A percentile compares a stretch with the other conserved stretches of the same genome.
Evolutionary conservation across 2,113 vertebrate species (phyloP).

Genomic region (Isurus oxyrinchus): DNA sequence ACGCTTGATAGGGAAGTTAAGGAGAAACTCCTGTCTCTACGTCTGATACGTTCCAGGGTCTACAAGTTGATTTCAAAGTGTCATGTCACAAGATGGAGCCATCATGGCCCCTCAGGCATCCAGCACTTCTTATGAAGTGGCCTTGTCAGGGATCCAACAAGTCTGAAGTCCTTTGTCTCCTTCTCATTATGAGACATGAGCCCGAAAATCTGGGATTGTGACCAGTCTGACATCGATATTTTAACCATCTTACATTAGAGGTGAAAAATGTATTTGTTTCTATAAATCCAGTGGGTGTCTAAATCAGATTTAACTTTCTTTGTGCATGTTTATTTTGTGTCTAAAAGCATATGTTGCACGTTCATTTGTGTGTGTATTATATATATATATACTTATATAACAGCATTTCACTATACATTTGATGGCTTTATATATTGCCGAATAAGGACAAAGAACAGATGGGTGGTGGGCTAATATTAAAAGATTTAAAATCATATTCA

Average conservation of each 20-base stretch:
- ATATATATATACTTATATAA: background rate
- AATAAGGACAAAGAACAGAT: background rate
- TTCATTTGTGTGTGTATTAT: background rate
- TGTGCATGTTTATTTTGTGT: background rate
- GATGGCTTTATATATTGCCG: background rate
- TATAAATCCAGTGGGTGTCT: background rate
- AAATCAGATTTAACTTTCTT: background rate
- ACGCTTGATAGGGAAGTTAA: background rate
- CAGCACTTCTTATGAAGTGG: background rate
- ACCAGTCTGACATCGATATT: background rate
- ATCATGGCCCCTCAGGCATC: background rate
- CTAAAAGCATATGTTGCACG: background rate
- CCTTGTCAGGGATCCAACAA: background rate
- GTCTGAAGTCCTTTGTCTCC: background rate
- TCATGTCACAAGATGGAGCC: background rate
- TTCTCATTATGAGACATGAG: background rate
- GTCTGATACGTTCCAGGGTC: background rate
- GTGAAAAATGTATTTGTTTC: background rate
- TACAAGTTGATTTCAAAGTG: background rate
- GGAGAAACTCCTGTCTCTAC: background rate
- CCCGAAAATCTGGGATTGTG: background rate
- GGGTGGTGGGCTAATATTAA: background rate
- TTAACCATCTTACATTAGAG: background rate
- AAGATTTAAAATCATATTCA: background rate
- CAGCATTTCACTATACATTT: background rate